A percentile compares a stretch with the other conserved stretches of the same genome.
Evolutionary conservation across 2,113 vertebrate species (phyloP).

Genomic region (Malurus melanocephalus): DNA sequence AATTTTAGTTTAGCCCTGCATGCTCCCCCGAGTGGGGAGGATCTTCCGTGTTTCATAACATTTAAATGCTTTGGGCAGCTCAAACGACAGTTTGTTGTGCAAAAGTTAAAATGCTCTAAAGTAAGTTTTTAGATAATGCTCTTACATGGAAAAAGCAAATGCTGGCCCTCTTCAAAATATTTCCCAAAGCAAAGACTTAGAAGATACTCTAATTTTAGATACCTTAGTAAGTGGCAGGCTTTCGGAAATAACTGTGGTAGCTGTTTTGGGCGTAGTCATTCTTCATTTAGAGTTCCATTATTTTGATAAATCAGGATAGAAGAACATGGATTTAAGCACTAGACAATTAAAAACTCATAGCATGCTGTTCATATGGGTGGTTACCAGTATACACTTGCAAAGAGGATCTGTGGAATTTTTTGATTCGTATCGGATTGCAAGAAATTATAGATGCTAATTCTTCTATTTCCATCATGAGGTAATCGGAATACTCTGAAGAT

Average conservation of each 20-base stretch:
- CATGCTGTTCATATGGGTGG: not conserved
- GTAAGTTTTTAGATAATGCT: not conserved
- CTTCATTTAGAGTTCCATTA: not conserved
- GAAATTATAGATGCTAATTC: not conserved
- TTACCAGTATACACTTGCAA: not conserved
- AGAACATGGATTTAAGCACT: not conserved
- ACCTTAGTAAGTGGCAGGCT: not conserved
- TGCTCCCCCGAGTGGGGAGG: not conserved
- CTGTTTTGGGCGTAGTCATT: not conserved
- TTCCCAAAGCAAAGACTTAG: not conserved
- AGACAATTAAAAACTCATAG: not conserved
- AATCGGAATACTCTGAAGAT: not conserved
- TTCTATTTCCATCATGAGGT: not conserved
- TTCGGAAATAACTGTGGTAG: not conserved
- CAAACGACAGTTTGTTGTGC: not conserved
- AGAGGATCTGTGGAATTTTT: not conserved
- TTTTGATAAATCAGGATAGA: not conserved
- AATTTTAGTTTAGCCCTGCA: not conserved
- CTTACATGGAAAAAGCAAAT: not conserved
- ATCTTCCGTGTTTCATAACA: not conserved
- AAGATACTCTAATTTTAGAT: not conserved
- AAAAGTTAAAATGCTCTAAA: not conserved
- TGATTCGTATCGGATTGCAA: not conserved
- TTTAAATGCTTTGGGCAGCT: slow-evolving; percentile 24
- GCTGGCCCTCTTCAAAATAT: not conserved